phyloP scores from a whole-genome alignment of 2,797 vertebrate genomes.

The Ptychadena robeensis region DNA sequence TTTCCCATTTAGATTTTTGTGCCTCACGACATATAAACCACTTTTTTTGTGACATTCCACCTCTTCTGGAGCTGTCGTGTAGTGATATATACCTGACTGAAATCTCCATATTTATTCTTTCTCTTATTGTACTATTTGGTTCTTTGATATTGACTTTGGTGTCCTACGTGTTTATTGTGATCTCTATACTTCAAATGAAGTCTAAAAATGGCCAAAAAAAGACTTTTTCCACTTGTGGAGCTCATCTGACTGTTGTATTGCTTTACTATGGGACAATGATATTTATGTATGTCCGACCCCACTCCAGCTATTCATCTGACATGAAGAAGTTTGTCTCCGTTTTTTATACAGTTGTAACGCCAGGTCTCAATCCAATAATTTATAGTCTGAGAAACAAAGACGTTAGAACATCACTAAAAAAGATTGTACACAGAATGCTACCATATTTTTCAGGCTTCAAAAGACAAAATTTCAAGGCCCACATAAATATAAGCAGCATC shows the following conservation, averaged over 20 bases:
- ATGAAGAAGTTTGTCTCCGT: slow-evolving; percentile 63
- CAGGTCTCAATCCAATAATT: slow-evolving; percentile 67
- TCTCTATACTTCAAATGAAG: slow-evolving; percentile 34
- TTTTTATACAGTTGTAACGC: slow-evolving; percentile 67
- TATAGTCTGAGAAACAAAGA: slow-evolving; percentile 68
- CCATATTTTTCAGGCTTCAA: background rate
- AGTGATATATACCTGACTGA: slow-evolving; percentile 43
- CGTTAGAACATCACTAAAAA: slow-evolving; percentile 64
- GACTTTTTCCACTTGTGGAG: slow-evolving; percentile 56
- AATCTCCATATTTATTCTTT: slow-evolving; percentile 54
- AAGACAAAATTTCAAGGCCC: background rate
- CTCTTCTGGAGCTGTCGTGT: slow-evolving; percentile 58
- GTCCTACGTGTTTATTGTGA: slow-evolving; percentile 51
- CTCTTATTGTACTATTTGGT: slow-evolving; percentile 45
- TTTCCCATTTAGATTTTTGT: slow-evolving; percentile 55
- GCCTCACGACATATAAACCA: slow-evolving; percentile 50
- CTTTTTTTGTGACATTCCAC: slow-evolving; percentile 59
- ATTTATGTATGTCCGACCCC: slow-evolving; percentile 63
- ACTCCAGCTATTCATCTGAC: slow-evolving; percentile 62
- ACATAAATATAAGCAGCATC: background rate
- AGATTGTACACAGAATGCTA: slow-evolving; percentile 23
- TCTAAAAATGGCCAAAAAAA: slow-evolving; percentile 19
- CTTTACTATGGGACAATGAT: slow-evolving; percentile 65
- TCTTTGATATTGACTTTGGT: slow-evolving; percentile 50
- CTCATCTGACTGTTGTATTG: slow-evolving; percentile 52